These are phyloP conservation scores for Manduca sexta DNA, from an alignment of 1,140 invertebrate species.

Conservation along the genomic window DNA sequence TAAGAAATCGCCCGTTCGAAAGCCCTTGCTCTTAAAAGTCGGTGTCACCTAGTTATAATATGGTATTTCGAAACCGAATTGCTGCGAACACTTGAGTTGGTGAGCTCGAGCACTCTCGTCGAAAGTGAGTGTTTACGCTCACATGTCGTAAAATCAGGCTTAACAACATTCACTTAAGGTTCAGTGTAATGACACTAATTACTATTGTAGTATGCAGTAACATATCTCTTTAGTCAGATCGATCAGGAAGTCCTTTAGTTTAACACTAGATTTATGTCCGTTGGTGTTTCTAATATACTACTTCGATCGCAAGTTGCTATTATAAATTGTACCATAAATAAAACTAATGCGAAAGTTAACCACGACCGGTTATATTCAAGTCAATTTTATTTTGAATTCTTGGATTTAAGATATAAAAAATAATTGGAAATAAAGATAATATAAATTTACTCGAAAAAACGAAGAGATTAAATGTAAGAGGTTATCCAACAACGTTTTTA, in stretches of 20 bases:
- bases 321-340: too few relatives aligned
- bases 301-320: too few relatives aligned
- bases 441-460: too few relatives aligned
- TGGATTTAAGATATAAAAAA: too few relatives aligned
- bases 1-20: slow-evolving; percentile 8
- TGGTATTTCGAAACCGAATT: slow-evolving; percentile 9
- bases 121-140: slow-evolving; percentile 6
- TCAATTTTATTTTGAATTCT: too few relatives aligned
- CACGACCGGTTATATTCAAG: too few relatives aligned
- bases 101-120: slow-evolving; percentile 7
- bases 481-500: too few relatives aligned
- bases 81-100: slow-evolving; percentile 2
- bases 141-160: slow-evolving; percentile 4
- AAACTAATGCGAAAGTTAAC: too few relatives aligned
- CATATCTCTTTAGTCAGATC: neutral
- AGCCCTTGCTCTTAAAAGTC: slow-evolving; percentile 13
- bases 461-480: too few relatives aligned
- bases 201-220: slow-evolving; percentile 1
- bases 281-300: too few relatives aligned
- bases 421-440: too few relatives aligned
- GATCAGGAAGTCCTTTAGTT: slow-evolving; percentile 2
- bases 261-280: neutral
- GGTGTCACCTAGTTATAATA: slow-evolving; percentile 8
- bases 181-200: slow-evolving; percentile 9
- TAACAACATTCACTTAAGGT: slow-evolving; percentile 10